These are phyloP conservation scores for Ceratina calcarata DNA, from an alignment of 1,140 invertebrate genomes.

Conservation along the genomic window DNA sequence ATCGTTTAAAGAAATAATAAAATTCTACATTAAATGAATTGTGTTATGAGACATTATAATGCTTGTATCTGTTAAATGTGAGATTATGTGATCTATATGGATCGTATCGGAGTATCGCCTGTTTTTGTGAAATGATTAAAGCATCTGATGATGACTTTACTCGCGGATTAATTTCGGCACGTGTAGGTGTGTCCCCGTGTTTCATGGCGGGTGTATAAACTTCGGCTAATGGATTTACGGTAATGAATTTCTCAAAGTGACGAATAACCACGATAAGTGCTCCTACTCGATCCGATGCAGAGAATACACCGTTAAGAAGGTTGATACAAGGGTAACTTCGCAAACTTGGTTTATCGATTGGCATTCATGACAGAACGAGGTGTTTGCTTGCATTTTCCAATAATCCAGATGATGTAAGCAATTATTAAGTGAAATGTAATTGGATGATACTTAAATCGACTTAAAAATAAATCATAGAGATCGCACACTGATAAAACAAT, in stretches of 20 bases:
- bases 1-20: too few species aligned
- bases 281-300: neutral
- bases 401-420: too few species aligned
- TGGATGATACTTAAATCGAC: too few species aligned
- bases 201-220: constrained; percentile 4
- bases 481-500: too few species aligned
- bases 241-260: constrained; percentile 27
- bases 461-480: too few species aligned
- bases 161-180: constrained; percentile 11
- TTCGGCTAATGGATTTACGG: constrained; percentile 20
- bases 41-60: too few species aligned
- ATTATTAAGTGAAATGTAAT: too few species aligned
- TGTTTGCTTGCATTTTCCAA: too few species aligned
- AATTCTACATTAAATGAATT: too few species aligned
- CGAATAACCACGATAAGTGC: constrained; percentile 23
- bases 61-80: too few species aligned
- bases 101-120: neutral
- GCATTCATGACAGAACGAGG: neutral
- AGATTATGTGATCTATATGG: too few species aligned
- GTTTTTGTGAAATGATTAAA: neutral
- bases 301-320: neutral
- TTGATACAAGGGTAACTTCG: neutral
- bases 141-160: constrained; percentile 13
- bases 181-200: neutral
- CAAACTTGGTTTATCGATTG: neutral